phyloP scores from a whole-genome alignment of 23 tunicate species.

The Botrylloides violaceus region DNA sequence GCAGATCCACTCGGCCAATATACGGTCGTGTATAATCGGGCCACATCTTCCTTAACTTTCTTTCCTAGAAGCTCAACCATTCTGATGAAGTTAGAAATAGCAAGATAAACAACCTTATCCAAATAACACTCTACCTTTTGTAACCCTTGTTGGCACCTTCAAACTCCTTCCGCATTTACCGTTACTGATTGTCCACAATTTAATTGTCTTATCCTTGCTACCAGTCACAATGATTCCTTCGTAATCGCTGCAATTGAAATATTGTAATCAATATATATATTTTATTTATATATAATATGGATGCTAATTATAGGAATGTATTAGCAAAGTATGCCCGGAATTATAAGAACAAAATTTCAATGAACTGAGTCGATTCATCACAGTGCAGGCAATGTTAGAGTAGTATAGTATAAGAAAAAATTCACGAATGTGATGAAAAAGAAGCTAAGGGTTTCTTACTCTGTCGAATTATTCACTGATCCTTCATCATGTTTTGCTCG shows the following conservation, averaged over 20 bases:
- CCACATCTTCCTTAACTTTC: conserved; percentile 35
- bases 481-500: too few relatives aligned
- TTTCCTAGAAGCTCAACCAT: conserved; percentile 33
- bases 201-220: conserved; percentile 76
- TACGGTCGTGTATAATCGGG: conserved; percentile 46
- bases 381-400: neutral
- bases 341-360: neutral
- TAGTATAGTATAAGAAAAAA: neutral
- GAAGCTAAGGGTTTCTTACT: neutral
- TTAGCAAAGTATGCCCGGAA: too few relatives aligned
- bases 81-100: neutral
- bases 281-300: neutral
- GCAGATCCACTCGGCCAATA: conserved; percentile 40
- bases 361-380: neutral
- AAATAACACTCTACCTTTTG: conserved; percentile 41
- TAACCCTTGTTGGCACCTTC: conserved; percentile 44
- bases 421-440: neutral
- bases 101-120: neutral
- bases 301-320: too few relatives aligned
- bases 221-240: conserved; percentile 60
- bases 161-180: conserved; percentile 56
- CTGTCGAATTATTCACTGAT: neutral
- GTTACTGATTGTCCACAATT: conserved; percentile 66
- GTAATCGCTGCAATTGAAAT: conserved; percentile 1
- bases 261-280: neutral